Percentiles rank a stretch among this genome's conserved stretches.
These are phyloP conservation scores for Barypeithes pellucidus DNA, from an alignment of 2,888 invertebrate genomes.

Conservation along the genomic window DNA sequence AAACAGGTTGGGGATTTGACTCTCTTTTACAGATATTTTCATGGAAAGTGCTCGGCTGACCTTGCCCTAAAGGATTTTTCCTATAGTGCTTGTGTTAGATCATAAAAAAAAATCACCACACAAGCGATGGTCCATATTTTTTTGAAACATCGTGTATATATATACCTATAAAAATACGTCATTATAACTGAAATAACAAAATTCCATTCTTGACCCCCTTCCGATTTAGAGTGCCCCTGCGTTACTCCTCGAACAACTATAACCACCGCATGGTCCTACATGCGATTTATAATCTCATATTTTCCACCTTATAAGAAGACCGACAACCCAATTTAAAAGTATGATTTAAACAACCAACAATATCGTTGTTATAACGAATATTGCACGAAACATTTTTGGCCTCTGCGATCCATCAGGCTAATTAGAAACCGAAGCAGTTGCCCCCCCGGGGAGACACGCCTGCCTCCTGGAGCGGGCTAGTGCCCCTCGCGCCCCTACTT, in stretches of 20 bases:
- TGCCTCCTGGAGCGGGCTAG: conserved; percentile 48
- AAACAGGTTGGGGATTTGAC: no score
- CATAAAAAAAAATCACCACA: no score
- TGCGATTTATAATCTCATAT: conserved; percentile 56
- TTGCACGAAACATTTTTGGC: conserved; percentile 55
- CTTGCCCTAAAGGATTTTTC: no score
- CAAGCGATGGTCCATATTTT: no score
- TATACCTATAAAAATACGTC: no score
- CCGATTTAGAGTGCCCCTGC: conserved; percentile 39
- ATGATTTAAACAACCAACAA: conserved; percentile 54
- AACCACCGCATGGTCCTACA: conserved; percentile 33
- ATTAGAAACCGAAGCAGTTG: conserved; percentile 68
- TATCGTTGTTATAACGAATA: conserved; percentile 50
- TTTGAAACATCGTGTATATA: no score
- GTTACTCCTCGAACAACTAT: conserved; percentile 43
- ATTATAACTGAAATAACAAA: neutral
- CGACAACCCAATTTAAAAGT: conserved; percentile 58
- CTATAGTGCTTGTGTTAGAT: no score
- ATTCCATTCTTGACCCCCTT: conserved; percentile 29
- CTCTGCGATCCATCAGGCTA: conserved; percentile 68
- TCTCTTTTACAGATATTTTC: no score
- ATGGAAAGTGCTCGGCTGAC: no score
- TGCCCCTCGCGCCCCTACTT: conserved; percentile 1
- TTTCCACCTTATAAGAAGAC: conserved; percentile 51
- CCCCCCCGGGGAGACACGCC: conserved; percentile 63